Evolutionary conservation across 2,888 invertebrate genomes (phyloP), one percentile per base, ranked within the genome.

Genomic region (Matsumyia berberina): DNA sequence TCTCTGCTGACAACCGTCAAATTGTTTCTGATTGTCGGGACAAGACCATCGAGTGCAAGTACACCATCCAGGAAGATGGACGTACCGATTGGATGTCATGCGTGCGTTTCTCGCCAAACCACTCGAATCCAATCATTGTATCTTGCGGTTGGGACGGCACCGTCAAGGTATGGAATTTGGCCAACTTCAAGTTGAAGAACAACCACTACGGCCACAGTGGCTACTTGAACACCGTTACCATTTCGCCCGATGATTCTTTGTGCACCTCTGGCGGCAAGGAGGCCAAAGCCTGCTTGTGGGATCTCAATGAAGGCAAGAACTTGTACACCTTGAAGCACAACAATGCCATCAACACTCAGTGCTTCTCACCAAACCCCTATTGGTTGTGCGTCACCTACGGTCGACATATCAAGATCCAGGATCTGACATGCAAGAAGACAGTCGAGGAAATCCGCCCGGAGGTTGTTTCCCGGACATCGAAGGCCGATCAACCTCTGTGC

Each of bases 231-330:
- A 98, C 98, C 35, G 99, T 99, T 5, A 99, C 99, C 0, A 99
- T 99, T 58, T 99, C 99, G 55, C 99, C 99, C 88, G 99, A 99
- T 93, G 99, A 99, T 89, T 99, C 99, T 0, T 95, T 99, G 39
- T 99, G 99, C 91, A 99, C 99, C n/a, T 99, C 98, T 86, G 99
- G 99, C 92, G 99, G 99, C 90, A 99, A 99, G 96, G 99, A 99
- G 93, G 98, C 98, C 93, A 98, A 98, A 93, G 99, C 99, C 8
- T 97, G 99, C 97, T 94, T 99, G 87, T 99, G 99, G 99, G 99
- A 99, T 92, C 93, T 99, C 91, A 99, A 99, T 92, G 99, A 99
- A 91, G 99, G 98, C 93, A 99, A 99, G 93, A 99, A 99, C 92
- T 94, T 99, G 91, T 99, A 99, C 94, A 99, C 99, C 11, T 93